phyloP scores from a whole-genome alignment of 2,113 vertebrate genomes.

The Rhabdomys dilectus region DNA sequence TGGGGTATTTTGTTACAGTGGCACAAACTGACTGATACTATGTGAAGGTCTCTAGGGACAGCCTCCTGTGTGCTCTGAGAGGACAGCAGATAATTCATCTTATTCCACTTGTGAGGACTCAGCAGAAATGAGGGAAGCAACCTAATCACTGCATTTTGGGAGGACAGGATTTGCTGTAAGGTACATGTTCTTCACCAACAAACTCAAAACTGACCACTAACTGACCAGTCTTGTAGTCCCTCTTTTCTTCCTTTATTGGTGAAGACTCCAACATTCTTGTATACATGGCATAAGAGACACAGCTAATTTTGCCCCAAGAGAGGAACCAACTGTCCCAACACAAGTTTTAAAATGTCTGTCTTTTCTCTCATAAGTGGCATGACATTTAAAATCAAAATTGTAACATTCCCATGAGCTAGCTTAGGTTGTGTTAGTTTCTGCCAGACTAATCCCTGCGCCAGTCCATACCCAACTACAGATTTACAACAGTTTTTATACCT shows the following conservation, averaged over 20 bases:
- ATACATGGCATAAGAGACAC: background rate
- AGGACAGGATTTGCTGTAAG: background rate
- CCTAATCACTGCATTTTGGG: background rate
- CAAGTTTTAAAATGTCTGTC: background rate
- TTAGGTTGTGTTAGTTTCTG: background rate
- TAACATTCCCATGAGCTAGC: background rate
- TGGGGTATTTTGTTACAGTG: background rate
- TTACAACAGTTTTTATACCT: background rate
- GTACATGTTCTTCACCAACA: background rate
- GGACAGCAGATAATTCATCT: background rate
- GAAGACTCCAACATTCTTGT: background rate
- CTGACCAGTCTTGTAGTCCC: background rate
- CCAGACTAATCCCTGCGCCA: background rate
- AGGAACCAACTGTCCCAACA: background rate
- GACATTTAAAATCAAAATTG: slow-evolving; percentile 8
- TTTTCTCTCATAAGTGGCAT: background rate
- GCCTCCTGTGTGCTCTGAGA: background rate
- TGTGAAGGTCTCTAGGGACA: background rate
- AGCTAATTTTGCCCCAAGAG: background rate
- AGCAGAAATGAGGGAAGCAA: background rate
- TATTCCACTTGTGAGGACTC: background rate
- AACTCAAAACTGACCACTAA: background rate
- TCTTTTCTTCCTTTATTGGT: background rate
- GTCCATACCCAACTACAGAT: background rate
- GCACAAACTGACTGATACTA: background rate